Percentiles rank a stretch among this genome's conserved stretches.
Conservation (phyloP, 2,797 vertebrate genomes). For the Yasuhikotakia modesta region DNA sequence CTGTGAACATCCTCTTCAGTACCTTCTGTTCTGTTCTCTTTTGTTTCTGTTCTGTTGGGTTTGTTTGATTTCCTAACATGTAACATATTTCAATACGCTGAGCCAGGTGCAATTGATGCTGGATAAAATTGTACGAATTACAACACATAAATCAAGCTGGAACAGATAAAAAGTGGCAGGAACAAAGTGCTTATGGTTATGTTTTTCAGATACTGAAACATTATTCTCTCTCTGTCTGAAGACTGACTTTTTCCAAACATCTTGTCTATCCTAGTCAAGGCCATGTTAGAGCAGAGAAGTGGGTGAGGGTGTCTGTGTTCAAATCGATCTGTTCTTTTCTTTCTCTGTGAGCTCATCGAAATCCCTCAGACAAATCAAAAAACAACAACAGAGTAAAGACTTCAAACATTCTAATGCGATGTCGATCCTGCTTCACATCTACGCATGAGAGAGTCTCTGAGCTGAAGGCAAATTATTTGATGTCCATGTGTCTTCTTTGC, state of each 20-base stretch:
- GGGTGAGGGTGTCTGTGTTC: conserved; percentile 69
- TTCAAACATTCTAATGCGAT: conserved; percentile 63
- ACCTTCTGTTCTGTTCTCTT: neutral
- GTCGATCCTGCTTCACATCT: conserved; percentile 68
- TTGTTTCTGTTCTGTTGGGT: too few relatives aligned
- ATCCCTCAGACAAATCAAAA: conserved; percentile 72
- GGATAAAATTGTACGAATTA: too few relatives aligned
- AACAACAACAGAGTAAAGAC: conserved; percentile 65
- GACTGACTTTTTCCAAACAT: too few relatives aligned
- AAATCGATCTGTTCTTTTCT: conserved; percentile 68
- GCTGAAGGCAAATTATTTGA: conserved; percentile 34
- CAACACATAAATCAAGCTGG: too few relatives aligned
- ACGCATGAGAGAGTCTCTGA: conserved; percentile 48
- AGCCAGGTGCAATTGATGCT: too few relatives aligned
- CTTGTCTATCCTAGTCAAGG: neutral
- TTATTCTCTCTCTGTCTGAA: neutral
- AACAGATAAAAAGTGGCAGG: too few relatives aligned
- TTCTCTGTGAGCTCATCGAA: conserved; percentile 64
- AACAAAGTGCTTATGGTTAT: neutral
- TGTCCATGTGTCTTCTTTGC: neutral
- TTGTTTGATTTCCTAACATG: too few relatives aligned
- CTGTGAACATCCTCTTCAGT: neutral
- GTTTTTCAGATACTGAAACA: neutral
- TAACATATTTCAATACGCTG: too few relatives aligned
- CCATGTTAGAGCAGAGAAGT: conserved; percentile 47